Conservation (phyloP, 2,113 vertebrate genomes). For the Leptosomus discolor region DNA sequence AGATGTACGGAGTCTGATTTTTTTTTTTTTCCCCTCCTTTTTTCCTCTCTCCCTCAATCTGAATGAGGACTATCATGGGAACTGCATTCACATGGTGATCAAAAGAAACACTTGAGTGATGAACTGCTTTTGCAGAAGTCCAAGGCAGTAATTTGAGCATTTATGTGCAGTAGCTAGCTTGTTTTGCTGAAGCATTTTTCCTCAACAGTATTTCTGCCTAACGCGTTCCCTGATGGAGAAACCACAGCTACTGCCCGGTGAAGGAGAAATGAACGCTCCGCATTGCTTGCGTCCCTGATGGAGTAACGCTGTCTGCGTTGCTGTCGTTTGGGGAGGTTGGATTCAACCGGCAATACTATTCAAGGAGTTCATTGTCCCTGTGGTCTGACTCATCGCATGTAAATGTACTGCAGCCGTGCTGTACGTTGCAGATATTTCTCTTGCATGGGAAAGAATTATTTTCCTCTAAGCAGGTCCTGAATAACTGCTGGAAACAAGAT, state of each 20-base stretch:
- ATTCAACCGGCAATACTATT: constrained; percentile 55
- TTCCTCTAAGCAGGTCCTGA: constrained; percentile 44
- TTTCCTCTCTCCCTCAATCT: constrained; percentile 6
- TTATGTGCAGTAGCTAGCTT: constrained; percentile 38
- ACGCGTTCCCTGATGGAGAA: constrained; percentile 64
- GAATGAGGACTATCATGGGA: constrained; percentile 75
- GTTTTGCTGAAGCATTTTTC: constrained; percentile 55
- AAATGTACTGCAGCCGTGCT: constrained; percentile 74
- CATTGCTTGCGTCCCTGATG: constrained; percentile 45
- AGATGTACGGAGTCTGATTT: constrained; percentile 62
- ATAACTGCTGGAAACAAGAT: constrained; percentile 38
- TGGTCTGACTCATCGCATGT: constrained; percentile 77
- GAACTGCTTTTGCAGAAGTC: constrained; percentile 66
- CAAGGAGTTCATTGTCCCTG: constrained; percentile 73
- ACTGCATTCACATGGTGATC: constrained; percentile 63
- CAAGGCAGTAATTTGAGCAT: constrained; percentile 67
- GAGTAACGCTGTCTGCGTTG: constrained; percentile 55
- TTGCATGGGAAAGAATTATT: constrained; percentile 61
- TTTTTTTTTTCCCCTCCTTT: not conserved
- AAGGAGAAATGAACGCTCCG: constrained; percentile 23
- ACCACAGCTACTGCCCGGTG: constrained; percentile 40
- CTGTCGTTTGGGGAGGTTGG: constrained; percentile 45
- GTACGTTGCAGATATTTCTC: constrained; percentile 61
- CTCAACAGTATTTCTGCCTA: constrained; percentile 36
- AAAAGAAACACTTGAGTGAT: constrained; percentile 71